Base-by-base conservation (phyloP, 2,888 invertebrate genomes). In the Chrysolina oricalcia region DNA sequence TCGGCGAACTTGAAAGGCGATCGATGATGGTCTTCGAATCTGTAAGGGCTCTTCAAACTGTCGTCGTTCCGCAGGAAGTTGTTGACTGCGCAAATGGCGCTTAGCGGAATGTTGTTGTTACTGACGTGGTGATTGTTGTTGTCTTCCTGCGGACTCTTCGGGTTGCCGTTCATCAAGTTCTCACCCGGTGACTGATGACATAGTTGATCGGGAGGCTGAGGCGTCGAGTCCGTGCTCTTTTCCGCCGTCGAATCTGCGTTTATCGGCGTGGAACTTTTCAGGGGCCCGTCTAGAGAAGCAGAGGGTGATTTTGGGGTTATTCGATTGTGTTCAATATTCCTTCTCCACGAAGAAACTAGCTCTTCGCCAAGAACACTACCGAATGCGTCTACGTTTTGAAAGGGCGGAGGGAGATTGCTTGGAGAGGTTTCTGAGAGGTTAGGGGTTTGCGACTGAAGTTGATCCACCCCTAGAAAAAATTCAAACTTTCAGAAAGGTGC, bases 1-100 rank as follows among this genome's bases (percentile, higher is more conserved):
- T 96, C 96, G 73, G 95, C 95, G 89, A 96, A 96, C 78, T 96
- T 92, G 90, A 95, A 96, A 71, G 93, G 92, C 75, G 93, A 92
- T 63, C 94, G 91, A 82, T 95, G 94, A 71, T 96, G 94, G 70
- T 96, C 96, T 85, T 95, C 96, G 89, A 95, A 95, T 78, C 95
- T 92, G 65, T 95, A 96, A 70, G 95, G 95, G 83, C 90, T 90
- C 85, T 92, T 91, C 64, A 92, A 87, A 73, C 88, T 89, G 80
- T 91, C 91, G 65, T 90, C 88, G 75, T 82, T 90, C 74, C 89
- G 84, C 69, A 90, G 83, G 82, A 89, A 87, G 78, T 85, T 88
- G 77, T 87, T 87, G 71, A 87, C 87, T 41, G 87, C 90, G 83
- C 87, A 91, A 89, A 88, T 91, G 78, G 89, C 90, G 86, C 84